Evolutionary conservation across 1,140 invertebrate species (phyloP), one percentile per base, ranked within the genome.

Genomic region (Drosophila obscura): DNA sequence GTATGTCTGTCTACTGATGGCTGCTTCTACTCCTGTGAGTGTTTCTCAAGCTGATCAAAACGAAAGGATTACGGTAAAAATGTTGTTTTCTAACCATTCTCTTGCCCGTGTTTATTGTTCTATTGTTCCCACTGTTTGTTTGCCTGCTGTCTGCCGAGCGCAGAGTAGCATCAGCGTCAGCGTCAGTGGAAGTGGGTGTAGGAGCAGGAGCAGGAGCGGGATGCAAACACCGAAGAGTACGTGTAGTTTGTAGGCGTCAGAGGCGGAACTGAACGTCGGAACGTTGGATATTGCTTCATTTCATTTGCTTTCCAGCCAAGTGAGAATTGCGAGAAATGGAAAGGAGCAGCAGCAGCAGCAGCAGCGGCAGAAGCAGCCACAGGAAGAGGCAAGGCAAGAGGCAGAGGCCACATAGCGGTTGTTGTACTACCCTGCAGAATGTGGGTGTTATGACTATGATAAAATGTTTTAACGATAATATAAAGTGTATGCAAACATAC

Each of bases 51-150:
- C 84, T 83, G 83, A 88, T 83, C 84, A 88, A 79, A 88, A 71
- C 83, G 83, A 88, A 88, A 88, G 83, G 83, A 88, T 88, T 88
- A 88, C 83, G 83, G 83, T 88, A 88, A 88, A 88, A 88, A 74
- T 83, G 72, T 73, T 88, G 61, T 58, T 67, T 61, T 62, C 49
- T 31, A 71, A 44, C 67, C 67, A 71, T 71, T 51, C 67, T 71
- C 67, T 71, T 52, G 45, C 35, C 31, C 65, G 35, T 64, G 60
- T 61, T 73, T 79, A 74, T 79, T 83, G 56, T 53, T 59, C 49
- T 82, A 77, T 83, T 75, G 69, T 66, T 57, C 56, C 64, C 62
- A 69, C 68, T 79, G 77, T 75, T 74, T 55, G 44, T 24, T 35
- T 71, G 67, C 71, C 60, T 64, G 22, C 24, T 22, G 28, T 19